A percentile compares a stretch with the other conserved stretches of the same genome.
These are phyloP conservation scores for Oscheius sp. DNA, from an alignment of 2,888 invertebrate species.

Conservation along the genomic window DNA sequence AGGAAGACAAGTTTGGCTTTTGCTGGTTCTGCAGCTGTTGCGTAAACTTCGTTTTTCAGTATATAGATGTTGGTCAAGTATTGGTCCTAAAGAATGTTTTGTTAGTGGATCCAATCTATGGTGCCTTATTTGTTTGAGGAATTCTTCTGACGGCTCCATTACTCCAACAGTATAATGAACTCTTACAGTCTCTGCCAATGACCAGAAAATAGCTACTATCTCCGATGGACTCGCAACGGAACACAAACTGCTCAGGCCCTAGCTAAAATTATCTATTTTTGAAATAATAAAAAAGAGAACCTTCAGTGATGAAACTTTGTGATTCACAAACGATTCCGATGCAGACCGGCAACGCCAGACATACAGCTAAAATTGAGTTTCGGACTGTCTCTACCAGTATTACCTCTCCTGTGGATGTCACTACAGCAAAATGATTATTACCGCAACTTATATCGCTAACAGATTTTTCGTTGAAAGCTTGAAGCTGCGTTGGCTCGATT, in stretches of 20 bases:
- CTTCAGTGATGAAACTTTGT: not conserved
- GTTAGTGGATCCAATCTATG: not conserved
- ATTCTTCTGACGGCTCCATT: not conserved
- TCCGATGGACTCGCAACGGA: slow-evolving; percentile 4
- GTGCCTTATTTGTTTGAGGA: slow-evolving; percentile 23
- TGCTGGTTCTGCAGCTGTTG: not conserved
- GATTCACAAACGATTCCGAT: too few species aligned
- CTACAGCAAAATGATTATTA: not conserved
- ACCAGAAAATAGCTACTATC: slow-evolving; percentile 16
- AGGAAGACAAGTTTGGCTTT: not conserved
- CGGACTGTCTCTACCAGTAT: not conserved
- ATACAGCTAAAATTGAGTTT: slow-evolving; percentile 15
- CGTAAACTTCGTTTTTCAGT: not conserved
- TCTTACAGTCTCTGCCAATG: slow-evolving; percentile 20
- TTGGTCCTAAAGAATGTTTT: not conserved
- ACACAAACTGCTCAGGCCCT: slow-evolving; percentile 21
- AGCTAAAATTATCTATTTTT: slow-evolving; percentile 8
- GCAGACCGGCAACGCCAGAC: slow-evolving; percentile 2
- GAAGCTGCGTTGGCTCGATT: not conserved
- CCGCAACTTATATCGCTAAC: slow-evolving; percentile 23
- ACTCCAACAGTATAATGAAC: slow-evolving; percentile 4
- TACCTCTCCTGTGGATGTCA: slow-evolving; percentile 30
- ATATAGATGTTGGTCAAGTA: slow-evolving; percentile 4
- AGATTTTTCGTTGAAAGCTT: not conserved
- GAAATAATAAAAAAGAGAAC: not conserved